Evolutionary conservation across 2,113 vertebrate species (phyloP).

Genomic region (Elaphurus davidianus): DNA sequence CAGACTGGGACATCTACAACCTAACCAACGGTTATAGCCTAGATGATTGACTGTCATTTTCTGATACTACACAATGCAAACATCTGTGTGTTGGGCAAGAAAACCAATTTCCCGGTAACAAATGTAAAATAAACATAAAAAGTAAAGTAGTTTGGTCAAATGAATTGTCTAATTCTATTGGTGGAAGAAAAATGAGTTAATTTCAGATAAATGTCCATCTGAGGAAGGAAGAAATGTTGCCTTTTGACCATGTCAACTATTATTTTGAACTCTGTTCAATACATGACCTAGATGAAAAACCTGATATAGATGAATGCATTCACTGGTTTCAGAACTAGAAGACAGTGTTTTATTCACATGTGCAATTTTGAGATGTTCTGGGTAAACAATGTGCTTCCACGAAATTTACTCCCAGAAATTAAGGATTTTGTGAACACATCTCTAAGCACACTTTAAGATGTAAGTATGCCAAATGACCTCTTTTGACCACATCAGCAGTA

Average conservation of each 20-base stretch:
- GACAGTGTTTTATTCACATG: neutral
- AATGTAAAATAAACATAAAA: neutral
- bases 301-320: neutral
- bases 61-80: neutral
- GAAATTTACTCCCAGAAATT: neutral
- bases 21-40: neutral
- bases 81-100: neutral
- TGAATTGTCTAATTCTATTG: neutral
- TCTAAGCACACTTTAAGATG: slow-evolving; percentile 10
- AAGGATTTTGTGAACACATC: neutral
- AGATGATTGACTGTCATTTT: neutral
- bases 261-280: neutral
- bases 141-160: neutral
- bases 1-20: neutral
- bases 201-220: neutral
- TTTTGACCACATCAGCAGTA: neutral
- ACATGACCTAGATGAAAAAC: neutral
- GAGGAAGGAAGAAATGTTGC: neutral
- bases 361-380: neutral
- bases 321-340: neutral
- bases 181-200: neutral
- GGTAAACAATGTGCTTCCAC: neutral
- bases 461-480: neutral
- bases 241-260: neutral
- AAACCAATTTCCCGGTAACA: neutral